Conservation (phyloP, 2,797 vertebrate genomes). For the Phaenicophaeus curvirostris region DNA sequence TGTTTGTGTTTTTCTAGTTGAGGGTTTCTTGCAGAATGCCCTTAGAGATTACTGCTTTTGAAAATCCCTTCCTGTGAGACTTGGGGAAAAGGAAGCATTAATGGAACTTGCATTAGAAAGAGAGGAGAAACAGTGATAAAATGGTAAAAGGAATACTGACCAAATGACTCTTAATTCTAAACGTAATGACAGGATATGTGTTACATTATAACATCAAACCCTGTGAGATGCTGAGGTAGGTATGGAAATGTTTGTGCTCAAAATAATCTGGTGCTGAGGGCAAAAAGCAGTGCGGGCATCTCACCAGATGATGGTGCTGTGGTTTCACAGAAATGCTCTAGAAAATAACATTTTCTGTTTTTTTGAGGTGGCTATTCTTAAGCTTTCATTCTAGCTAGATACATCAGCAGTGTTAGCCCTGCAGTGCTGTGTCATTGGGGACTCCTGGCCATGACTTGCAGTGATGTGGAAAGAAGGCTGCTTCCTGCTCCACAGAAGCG, state of each 20-base stretch:
- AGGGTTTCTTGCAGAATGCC: background rate
- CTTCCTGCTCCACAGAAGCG: background rate
- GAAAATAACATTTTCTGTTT: background rate
- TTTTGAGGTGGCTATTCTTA: background rate
- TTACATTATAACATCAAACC: background rate
- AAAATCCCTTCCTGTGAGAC: background rate
- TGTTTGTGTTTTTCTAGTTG: slow-evolving; percentile 9
- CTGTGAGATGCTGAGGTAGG: background rate
- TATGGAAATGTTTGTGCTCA: background rate
- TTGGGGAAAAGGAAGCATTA: background rate
- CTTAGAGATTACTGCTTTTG: background rate
- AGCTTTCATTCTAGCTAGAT: background rate
- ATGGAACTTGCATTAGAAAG: background rate
- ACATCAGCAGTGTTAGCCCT: slow-evolving; percentile 21
- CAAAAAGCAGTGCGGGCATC: background rate
- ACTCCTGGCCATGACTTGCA: background rate
- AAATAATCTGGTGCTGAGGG: background rate
- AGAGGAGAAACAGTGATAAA: background rate
- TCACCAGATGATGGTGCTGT: slow-evolving; percentile 75
- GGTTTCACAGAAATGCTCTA: background rate
- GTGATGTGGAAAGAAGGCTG: background rate
- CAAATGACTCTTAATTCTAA: background rate
- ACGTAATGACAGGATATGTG: background rate
- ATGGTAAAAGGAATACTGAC: background rate
- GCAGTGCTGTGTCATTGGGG: background rate